Conservation (phyloP, 2,113 vertebrate genomes). For the Cyprinodon variegatus region DNA sequence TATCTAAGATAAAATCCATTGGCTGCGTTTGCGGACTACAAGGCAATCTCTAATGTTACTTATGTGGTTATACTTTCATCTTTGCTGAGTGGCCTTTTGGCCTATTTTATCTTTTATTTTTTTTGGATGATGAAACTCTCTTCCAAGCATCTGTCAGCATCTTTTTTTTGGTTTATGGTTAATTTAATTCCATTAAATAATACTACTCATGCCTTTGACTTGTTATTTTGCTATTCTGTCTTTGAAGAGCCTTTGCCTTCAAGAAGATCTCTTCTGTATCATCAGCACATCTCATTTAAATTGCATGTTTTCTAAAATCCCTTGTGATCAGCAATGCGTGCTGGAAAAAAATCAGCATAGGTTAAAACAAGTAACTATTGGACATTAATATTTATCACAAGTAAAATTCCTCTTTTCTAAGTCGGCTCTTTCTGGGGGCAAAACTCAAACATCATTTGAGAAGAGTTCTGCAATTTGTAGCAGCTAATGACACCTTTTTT, state of each 20-base stretch:
- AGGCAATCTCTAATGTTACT: no score
- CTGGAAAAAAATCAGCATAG: slow-evolving; percentile 41
- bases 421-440: slow-evolving; percentile 31
- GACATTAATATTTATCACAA: slow-evolving; percentile 57
- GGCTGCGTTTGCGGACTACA: no score
- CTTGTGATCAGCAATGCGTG: slow-evolving; percentile 50
- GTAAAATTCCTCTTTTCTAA: slow-evolving; percentile 47
- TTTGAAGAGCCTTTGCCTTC: slow-evolving; percentile 30
- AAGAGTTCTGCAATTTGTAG: slow-evolving; percentile 56
- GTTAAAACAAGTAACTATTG: slow-evolving; percentile 50
- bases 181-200: slow-evolving; percentile 20
- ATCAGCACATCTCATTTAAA: slow-evolving; percentile 52
- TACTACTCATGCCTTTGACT: slow-evolving; percentile 9
- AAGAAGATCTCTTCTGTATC: slow-evolving; percentile 31
- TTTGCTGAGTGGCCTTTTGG: no score
- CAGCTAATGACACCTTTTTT: slow-evolving; percentile 63
- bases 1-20: no score
- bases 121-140: no score
- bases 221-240: slow-evolving; percentile 35
- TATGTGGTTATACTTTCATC: no score
- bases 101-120: background rate
- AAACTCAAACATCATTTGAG: slow-evolving; percentile 61
- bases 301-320: slow-evolving; percentile 44
- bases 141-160: no score
- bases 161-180: background rate